A percentile compares a stretch with the other conserved stretches of the same genome.
phyloP scores from a whole-genome alignment of 2,113 vertebrate genomes.

The Pangasianodon gigas region DNA sequence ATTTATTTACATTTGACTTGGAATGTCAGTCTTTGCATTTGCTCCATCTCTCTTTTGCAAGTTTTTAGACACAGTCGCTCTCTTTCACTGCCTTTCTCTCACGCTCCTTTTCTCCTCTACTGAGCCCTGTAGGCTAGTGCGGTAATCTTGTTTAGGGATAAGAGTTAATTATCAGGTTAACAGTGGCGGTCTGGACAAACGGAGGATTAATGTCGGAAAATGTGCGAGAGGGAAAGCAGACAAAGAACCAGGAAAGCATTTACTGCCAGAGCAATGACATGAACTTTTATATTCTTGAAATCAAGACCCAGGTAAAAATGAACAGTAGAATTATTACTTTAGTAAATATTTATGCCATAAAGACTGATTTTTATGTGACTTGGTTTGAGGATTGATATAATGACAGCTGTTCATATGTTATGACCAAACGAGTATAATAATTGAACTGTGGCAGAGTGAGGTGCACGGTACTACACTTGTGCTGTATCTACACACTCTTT shows the following conservation, averaged over 20 bases:
- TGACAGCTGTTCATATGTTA: background rate
- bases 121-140: conserved; percentile 5
- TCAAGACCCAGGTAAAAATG: background rate
- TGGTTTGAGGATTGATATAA: conserved; percentile 41
- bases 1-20: background rate
- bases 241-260: background rate
- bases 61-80: background rate
- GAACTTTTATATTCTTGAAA: background rate
- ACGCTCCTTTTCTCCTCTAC: background rate
- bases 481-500: background rate
- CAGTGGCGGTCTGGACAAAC: conserved; percentile 3
- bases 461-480: too few species aligned
- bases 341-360: conserved; percentile 8
- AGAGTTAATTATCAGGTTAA: conserved; percentile 58
- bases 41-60: background rate
- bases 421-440: background rate
- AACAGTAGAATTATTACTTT: background rate
- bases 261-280: conserved; percentile 7
- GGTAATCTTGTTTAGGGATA: conserved; percentile 67
- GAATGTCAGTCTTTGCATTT: background rate
- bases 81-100: background rate
- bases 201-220: conserved; percentile 20
- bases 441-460: background rate
- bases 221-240: conserved; percentile 17
- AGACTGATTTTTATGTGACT: conserved; percentile 30